These are phyloP conservation scores for Babyrousa celebensis DNA, from an alignment of 2,797 vertebrate genomes.

Conservation along the genomic window DNA sequence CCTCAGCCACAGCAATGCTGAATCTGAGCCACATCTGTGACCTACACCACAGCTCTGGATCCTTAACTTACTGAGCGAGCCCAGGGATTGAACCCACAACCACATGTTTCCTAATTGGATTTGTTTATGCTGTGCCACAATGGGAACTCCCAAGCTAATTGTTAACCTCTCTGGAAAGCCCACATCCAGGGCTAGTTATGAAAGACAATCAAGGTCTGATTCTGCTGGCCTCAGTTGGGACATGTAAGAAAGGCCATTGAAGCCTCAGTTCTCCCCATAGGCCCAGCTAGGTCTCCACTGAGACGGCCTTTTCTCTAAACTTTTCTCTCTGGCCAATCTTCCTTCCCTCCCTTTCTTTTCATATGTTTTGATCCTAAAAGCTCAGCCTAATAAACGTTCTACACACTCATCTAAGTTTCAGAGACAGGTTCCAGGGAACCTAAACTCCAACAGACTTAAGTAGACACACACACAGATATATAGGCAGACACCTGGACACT, in stretches of 20 bases:
- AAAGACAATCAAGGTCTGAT: not conserved
- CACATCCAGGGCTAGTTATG: not conserved
- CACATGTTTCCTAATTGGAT: no score
- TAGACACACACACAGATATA: not conserved
- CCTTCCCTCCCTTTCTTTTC: not conserved
- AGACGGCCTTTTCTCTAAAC: not conserved
- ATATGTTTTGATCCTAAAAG: not conserved
- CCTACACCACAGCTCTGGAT: no score
- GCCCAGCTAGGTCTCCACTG: fast-evolving
- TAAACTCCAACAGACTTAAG: not conserved
- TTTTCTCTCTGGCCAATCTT: not conserved
- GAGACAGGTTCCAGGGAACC: not conserved
- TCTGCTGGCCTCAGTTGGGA: not conserved
- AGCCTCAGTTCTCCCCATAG: fast-evolving
- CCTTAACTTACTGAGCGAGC: no score
- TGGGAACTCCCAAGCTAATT: not conserved
- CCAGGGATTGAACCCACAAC: no score
- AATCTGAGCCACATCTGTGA: no score
- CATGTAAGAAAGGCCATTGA: not conserved
- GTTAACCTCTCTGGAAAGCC: not conserved
- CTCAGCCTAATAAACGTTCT: not conserved
- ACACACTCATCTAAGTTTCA: not conserved
- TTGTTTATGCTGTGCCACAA: no score
- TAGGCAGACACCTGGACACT: not conserved
- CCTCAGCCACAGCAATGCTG: no score